Base-by-base conservation (phyloP, 2,113 vertebrate genomes). In the Periophthalmodon schlosseri region DNA sequence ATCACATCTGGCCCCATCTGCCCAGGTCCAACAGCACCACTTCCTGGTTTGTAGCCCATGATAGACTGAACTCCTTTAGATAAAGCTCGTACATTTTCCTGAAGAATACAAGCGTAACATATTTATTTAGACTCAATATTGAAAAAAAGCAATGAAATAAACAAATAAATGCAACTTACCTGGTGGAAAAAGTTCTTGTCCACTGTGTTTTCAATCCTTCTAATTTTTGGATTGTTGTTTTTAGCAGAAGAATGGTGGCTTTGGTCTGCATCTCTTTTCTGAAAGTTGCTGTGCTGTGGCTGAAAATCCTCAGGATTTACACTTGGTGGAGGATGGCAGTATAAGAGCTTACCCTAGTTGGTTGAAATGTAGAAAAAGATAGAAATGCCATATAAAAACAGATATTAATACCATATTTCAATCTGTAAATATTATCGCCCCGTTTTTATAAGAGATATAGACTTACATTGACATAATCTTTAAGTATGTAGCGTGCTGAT, bases 111-210 rank as follows among this genome's bases (percentile, higher is more conserved):
- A 20, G 80, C 11, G 58, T 28, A 28, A 60, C 21, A 60, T 23
- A 24, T 52, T 28, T 34, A 60, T 60, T 10, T 4, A 33, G 28
- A 33, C 7, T 33, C 18, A n/a, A n/a, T 54, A 54, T n/a, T n/a
- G n/a, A n/a, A 5, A 52, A 52, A 20, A 60, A 24, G 28, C 58
- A 63, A 33, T 3, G 33, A 63, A 18, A 18, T 5, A 65, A 34
- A 46, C 12, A 20, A 3, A 0, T 49, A 5, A 68, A 14, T 16
- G n/a, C 1, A 46, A 46, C 13, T n/a, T 47, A 99, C 98, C 94
- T 97, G 96, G 86, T 98, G 95, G 81, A 99, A 99, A 90, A 99
- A 99, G 0, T 90, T 91, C 88, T 94, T 95, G 87, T 99, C 97
- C 12, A 99, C 97, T 2, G 92, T 64, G 80, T 98, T 99, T 91